Conservation (phyloP, 2,797 vertebrate species). For the Eleutherodactylus coqui region DNA sequence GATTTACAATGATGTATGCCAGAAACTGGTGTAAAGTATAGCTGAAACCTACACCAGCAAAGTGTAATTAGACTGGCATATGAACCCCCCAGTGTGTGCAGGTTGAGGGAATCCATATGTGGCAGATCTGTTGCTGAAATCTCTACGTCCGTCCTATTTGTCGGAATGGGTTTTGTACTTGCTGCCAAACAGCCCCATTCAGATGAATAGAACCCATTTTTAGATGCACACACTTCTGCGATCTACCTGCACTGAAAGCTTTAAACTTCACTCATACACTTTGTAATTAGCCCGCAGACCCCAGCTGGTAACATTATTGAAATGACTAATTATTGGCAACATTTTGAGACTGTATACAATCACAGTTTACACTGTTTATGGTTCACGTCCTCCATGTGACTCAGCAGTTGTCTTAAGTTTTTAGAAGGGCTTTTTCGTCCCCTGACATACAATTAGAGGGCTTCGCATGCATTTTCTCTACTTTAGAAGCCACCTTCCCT, state of each 20-base stretch:
- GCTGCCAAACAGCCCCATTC: too few relatives aligned
- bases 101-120: too few relatives aligned
- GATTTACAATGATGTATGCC: too few relatives aligned
- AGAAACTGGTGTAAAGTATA: too few relatives aligned
- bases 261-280: background rate
- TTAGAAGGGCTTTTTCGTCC: conserved; percentile 2
- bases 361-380: background rate
- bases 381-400: conserved; percentile 23
- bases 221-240: too few relatives aligned
- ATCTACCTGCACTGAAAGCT: background rate
- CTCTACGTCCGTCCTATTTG: too few relatives aligned
- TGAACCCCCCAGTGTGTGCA: too few relatives aligned
- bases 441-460: conserved; percentile 13
- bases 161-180: too few relatives aligned
- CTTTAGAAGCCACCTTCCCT: conserved; percentile 40
- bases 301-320: background rate
- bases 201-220: too few relatives aligned
- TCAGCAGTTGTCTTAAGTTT: background rate
- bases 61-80: too few relatives aligned
- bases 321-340: background rate
- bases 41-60: too few relatives aligned
- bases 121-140: too few relatives aligned
- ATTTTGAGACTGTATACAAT: background rate
- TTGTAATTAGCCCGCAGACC: background rate
- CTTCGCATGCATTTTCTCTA: conserved; percentile 25